These are phyloP conservation scores for Siderastrea siderea DNA, from an alignment of 92 coral and sea anemone species.

Conservation along the genomic window DNA sequence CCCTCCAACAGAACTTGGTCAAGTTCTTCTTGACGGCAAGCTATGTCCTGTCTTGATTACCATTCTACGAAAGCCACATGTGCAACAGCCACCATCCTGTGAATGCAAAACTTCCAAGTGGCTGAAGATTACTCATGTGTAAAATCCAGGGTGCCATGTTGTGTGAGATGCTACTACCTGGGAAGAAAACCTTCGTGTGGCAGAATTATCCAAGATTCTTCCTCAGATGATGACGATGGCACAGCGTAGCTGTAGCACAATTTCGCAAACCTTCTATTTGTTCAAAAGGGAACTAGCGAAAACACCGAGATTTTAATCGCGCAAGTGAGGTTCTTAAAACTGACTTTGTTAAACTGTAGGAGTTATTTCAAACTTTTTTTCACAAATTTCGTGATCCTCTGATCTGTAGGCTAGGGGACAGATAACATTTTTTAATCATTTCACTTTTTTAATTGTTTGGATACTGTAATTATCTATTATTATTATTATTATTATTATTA, in stretches of 20 bases:
- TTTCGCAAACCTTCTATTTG: too few species aligned
- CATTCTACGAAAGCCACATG: conserved; percentile 43
- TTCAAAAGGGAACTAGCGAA: too few species aligned
- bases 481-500: too few species aligned
- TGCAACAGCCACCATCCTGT: conserved; percentile 23
- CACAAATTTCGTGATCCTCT: too few species aligned
- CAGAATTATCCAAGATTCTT: not conserved
- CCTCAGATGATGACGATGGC: not conserved
- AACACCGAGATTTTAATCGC: too few species aligned
- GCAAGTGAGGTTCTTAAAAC: too few species aligned
- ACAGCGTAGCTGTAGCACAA: not conserved
- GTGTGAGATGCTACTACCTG: conserved; percentile 27
- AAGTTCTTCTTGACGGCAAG: conserved; percentile 39
- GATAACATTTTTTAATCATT: not conserved
- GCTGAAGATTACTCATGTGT: conserved; percentile 14
- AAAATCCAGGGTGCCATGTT: conserved; percentile 17
- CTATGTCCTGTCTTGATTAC: conserved; percentile 47
- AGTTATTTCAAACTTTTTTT: too few species aligned
- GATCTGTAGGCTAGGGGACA: not conserved
- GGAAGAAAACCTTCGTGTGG: conserved; percentile 5
- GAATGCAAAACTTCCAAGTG: conserved; percentile 24
- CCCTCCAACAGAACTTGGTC: conserved; percentile 41
- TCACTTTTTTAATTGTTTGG: not conserved
- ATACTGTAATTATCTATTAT: not conserved
- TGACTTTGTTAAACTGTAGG: too few species aligned